Evolutionary conservation across 2,113 vertebrate species (phyloP), one percentile per base, ranked within the genome.

Genomic region (Triplophysa siluroides): DNA sequence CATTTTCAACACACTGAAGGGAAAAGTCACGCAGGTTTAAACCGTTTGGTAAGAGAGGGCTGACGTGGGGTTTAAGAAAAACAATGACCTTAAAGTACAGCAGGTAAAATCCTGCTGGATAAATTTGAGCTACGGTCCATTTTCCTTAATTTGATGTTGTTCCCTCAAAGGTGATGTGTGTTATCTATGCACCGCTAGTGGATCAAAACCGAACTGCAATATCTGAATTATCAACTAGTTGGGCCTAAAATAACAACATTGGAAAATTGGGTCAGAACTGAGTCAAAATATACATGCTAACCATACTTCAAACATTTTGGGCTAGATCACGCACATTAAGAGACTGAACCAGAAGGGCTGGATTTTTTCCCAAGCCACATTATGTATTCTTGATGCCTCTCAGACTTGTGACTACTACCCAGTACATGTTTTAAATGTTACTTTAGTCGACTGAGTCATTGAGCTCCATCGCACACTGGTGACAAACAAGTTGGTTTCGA

Each of bases 381-480:
- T 71, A 19, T 16, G 18, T 63, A 47, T 24, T 38, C 33, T 14
- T 63, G 72, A 54, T 69, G 52, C 52, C 78, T 50, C 24, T 33
- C 65, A 58, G 65, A 71, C 73, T 64, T 71, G 10, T 21, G 14
- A 63, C 24, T n/a, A 7, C 61, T 10, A 50, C 50, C 24, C 14
- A 14, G 14, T 26, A n/a, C 72, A 47, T n/a, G 19, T 67, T 63
- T 50, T 12, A 1, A 61, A 29, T 61, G 62, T 67, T 50, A 62
- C 70, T 70, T 14, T n/a, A 76, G 56, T 18, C 14, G 38, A 64
- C 41, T 12, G 62, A 80, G 82, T 80, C 21, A 54, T 80, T 83
- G 38, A 41, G 14, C 23, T 21, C 38, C 33, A 47, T 75, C 2
- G 16, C 23, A 41, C 50, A 76, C 43, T 43, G 4, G 14, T 54